Conservation (phyloP, 2,888 invertebrate species). For the Blastobasis adustella region DNA sequence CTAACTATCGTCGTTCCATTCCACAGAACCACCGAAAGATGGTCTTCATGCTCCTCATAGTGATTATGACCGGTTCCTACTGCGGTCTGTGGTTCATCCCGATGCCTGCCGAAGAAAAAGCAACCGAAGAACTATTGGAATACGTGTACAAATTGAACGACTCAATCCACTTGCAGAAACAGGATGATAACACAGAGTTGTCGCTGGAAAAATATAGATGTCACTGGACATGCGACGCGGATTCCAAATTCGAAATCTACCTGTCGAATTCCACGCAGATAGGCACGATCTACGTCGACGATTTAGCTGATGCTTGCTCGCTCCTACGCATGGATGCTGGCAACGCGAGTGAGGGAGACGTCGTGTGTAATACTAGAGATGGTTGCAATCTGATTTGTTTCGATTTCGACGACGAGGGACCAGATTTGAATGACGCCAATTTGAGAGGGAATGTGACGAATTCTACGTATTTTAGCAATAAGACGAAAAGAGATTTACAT, state of each 20-base stretch:
- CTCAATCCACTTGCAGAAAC: conserved; percentile 38
- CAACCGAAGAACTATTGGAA: conserved; percentile 27
- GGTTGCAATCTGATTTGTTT: conserved; percentile 51
- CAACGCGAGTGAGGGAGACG: conserved; percentile 32
- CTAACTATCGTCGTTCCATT: conserved; percentile 13
- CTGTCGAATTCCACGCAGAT: conserved; percentile 44
- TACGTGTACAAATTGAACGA: conserved; percentile 53
- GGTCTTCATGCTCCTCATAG: conserved; percentile 80
- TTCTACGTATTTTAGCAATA: conserved; percentile 11
- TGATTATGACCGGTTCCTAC: conserved; percentile 79
- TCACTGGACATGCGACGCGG: conserved; percentile 50
- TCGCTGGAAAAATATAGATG: conserved; percentile 46
- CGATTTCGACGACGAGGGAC: conserved; percentile 27
- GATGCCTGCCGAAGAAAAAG: conserved; percentile 25
- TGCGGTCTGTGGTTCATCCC: conserved; percentile 81
- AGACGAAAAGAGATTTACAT: conserved; percentile 19
- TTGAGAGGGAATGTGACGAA: not conserved
- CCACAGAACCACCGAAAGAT: conserved; percentile 76
- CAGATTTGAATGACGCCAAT: conserved; percentile 6
- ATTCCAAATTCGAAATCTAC: conserved; percentile 38
- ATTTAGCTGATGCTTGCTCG: conserved; percentile 38
- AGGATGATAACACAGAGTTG: conserved; percentile 20
- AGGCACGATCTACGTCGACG: conserved; percentile 45
- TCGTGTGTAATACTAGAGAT: conserved; percentile 38
- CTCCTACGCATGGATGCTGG: conserved; percentile 45